These are phyloP conservation scores for Scartelaos histophorus DNA, from an alignment of 2,113 vertebrate genomes.

Conservation along the genomic window DNA sequence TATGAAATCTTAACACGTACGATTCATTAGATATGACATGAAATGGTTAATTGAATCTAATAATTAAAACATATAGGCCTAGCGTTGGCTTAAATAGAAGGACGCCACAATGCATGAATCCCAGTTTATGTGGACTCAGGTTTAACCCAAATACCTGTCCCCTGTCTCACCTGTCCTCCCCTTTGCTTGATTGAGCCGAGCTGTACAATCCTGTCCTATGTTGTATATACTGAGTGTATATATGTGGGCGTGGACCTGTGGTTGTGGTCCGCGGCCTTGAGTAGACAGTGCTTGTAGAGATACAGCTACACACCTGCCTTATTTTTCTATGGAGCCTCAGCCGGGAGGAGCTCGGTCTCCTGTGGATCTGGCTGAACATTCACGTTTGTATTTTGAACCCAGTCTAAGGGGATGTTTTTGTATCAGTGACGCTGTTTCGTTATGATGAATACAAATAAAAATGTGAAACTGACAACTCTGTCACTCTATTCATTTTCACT, in stretches of 20 bases:
- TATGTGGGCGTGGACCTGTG: slow-evolving; percentile 24
- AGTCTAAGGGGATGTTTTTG: slow-evolving; percentile 62
- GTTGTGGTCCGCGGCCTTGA: slow-evolving; percentile 14
- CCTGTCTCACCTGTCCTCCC: slow-evolving; percentile 14
- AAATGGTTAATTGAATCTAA: slow-evolving; percentile 6
- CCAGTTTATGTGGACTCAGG: slow-evolving; percentile 54
- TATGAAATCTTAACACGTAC: background rate
- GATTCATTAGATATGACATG: slow-evolving; percentile 6
- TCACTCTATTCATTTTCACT: slow-evolving; percentile 6
- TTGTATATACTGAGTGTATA: slow-evolving; percentile 16
- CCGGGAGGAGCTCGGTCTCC: slow-evolving; percentile 42
- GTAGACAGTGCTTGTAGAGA: slow-evolving; percentile 22
- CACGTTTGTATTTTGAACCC: slow-evolving; percentile 64
- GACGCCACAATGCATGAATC: slow-evolving; percentile 9
- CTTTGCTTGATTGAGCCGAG: slow-evolving; percentile 48
- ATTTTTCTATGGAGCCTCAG: slow-evolving; percentile 48
- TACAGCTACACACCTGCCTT: slow-evolving; percentile 39
- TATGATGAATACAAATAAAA: slow-evolving; percentile 75
- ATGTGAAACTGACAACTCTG: slow-evolving; percentile 43
- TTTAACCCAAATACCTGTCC: slow-evolving; percentile 29
- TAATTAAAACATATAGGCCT: background rate
- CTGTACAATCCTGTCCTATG: slow-evolving; percentile 24
- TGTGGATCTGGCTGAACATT: slow-evolving; percentile 57
- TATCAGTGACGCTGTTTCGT: slow-evolving; percentile 74
- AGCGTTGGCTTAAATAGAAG: background rate